Percentiles rank a stretch among this genome's conserved stretches.
Evolutionary conservation across 2,888 invertebrate species (phyloP).

Genomic region (Melieria crassipennis): DNA sequence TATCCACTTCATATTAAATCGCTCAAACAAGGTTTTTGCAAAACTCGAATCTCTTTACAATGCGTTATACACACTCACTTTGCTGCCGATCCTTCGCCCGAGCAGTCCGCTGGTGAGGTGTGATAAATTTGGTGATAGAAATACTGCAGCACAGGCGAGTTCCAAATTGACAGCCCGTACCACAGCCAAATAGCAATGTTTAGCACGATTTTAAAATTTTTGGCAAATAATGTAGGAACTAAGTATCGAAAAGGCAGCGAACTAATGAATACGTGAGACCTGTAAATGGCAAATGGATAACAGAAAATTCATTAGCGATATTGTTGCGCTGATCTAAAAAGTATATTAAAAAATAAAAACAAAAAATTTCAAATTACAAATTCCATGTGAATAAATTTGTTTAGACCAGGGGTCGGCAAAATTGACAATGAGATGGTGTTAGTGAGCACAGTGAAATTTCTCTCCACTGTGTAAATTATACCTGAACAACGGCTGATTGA

Average conservation of each 20-base stretch:
- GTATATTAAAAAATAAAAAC: too few relatives aligned
- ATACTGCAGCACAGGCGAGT: conserved; percentile 64
- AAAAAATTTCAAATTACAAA: too few relatives aligned
- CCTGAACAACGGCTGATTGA: too few relatives aligned
- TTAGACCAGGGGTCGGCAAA: too few relatives aligned
- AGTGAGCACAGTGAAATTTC: too few relatives aligned
- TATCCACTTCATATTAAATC: not conserved
- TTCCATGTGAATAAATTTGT: not conserved
- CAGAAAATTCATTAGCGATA: not conserved
- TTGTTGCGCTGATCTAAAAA: not conserved
- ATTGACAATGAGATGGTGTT: too few relatives aligned
- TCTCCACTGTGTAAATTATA: too few relatives aligned
- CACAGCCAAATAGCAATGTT: conserved; percentile 63
- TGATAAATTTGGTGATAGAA: conserved; percentile 66
- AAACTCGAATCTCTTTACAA: not conserved
- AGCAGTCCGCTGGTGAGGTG: conserved; percentile 60
- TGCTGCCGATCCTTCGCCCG: conserved; percentile 64
- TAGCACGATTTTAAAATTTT: conserved; percentile 62
- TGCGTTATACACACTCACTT: conserved; percentile 47
- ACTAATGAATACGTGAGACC: conserved; percentile 63
- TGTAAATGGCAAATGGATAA: conserved; percentile 33
- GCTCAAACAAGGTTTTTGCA: not conserved
- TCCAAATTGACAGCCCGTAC: conserved; percentile 66
- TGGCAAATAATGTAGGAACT: conserved; percentile 64
- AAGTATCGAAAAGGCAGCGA: conserved; percentile 64